phyloP scores from a whole-genome alignment of 2,797 vertebrate genomes.

The Nyctalus aviator region DNA sequence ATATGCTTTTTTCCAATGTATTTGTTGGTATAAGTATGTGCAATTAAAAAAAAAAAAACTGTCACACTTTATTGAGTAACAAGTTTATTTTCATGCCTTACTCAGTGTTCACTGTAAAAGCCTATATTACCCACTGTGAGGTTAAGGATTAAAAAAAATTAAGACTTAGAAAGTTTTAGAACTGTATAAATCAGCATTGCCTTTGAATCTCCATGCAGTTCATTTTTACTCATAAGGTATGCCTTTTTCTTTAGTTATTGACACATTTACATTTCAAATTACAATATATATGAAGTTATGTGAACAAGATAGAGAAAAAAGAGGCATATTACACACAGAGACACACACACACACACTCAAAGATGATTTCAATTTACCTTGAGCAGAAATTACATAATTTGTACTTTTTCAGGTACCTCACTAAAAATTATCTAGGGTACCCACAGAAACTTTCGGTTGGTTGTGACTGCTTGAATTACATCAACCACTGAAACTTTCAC shows the following conservation, averaged over 20 bases:
- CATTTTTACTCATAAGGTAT: background rate
- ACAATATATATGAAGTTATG: background rate
- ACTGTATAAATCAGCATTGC: background rate
- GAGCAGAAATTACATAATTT: background rate
- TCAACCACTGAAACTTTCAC: background rate
- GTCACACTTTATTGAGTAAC: background rate
- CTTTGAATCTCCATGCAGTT: constrained; percentile 11
- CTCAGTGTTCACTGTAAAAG: background rate
- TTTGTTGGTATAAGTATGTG: background rate
- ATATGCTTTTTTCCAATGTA: background rate
- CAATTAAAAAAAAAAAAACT: background rate
- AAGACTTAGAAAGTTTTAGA: constrained; percentile 21
- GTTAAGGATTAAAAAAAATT: constrained; percentile 20
- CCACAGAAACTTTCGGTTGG: background rate
- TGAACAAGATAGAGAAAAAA: constrained; percentile 2
- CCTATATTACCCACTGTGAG: background rate
- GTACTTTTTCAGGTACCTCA: background rate
- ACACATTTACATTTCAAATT: background rate
- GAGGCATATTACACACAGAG: background rate
- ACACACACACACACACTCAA: background rate
- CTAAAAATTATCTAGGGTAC: background rate
- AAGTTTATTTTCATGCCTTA: background rate
- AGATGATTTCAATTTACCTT: background rate
- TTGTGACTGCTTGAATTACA: background rate
- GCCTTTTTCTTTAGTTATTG: background rate